Base-by-base conservation (phyloP, 2,113 vertebrate genomes). In the Mus musculus region DNA sequence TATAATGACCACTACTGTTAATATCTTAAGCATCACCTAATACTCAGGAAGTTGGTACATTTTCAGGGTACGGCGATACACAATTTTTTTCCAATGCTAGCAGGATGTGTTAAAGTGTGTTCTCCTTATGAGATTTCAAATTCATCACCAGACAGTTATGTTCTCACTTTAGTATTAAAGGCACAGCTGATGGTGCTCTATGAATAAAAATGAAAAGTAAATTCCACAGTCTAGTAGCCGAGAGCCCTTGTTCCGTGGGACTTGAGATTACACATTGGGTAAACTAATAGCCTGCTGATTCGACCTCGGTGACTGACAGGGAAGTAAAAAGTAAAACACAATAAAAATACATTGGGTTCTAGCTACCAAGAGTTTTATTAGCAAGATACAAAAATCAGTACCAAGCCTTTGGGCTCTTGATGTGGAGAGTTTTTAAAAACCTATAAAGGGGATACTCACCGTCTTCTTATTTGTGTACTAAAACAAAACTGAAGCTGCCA, bases 121-220 rank as follows among this genome's bases (percentile, higher is more conserved):
- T 96, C 65, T 91, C n/a, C 76, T 95, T 95, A 97, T 91, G 90
- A 96, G 81, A 94, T 96, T 96, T 97, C 91, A 94, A 95, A 97
- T 95, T 96, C 93, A 89, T 93, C 96, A 90, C 54, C 71, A 95
- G 82, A 85, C 54, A 97, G 91, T 97, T 97, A 97, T 95, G 94
- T 95, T 97, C 96, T 96, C 93, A 95, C 97, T 96, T 94, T 87
- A 63, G 88, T 95, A 97, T 97, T 97, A 88, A 97, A 97, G 61
- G 72, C 75, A 91, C 81, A 92, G 56, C 77, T 84, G 87, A 96
- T 81, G 95, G 59, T 93, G 52, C 69, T 95, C 84, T 84, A 92
- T 97, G 96, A 97, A 97, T 97, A 97, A 97, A 97, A 97, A 97
- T 97, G 91, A 97, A 98, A 97, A 97, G 95, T 94, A 98, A 97